Conservation (phyloP, 2,797 vertebrate species). For the Pelobates cultripes region DNA sequence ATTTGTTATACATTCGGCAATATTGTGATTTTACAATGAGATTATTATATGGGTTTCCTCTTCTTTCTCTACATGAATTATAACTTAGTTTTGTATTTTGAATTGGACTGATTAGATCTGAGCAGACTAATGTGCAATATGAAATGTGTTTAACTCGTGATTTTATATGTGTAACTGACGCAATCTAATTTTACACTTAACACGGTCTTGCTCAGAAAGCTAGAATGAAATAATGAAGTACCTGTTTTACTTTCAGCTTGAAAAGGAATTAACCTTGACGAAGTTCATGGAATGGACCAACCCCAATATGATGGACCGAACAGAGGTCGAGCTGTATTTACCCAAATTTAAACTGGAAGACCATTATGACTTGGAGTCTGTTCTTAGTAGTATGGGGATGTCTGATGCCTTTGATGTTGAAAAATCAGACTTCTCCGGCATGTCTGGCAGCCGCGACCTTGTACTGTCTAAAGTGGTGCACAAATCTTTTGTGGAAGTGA, state of each 20-base stretch:
- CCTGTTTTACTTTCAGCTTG: slow-evolving; percentile 73
- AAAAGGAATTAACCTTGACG: slow-evolving; percentile 78
- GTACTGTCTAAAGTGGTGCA: slow-evolving; percentile 83
- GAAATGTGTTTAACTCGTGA: no score
- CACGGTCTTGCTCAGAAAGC: no score
- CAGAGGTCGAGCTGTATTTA: slow-evolving; percentile 73
- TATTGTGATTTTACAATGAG: no score
- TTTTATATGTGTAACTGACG: no score
- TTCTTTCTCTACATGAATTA: no score
- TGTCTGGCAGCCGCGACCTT: slow-evolving; percentile 75
- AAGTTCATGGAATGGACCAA: slow-evolving; percentile 81
- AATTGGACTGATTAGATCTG: no score
- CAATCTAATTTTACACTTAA: no score
- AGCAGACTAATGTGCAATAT: no score
- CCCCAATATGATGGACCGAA: slow-evolving; percentile 75
- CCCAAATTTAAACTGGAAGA: slow-evolving; percentile 86
- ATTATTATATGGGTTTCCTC: no score
- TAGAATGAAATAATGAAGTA: no score
- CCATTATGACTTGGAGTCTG: slow-evolving; percentile 75
- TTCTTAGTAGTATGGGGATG: slow-evolving; percentile 86
- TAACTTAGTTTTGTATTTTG: no score
- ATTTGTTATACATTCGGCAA: no score
- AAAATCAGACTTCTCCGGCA: slow-evolving; percentile 82
- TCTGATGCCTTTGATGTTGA: slow-evolving; percentile 72
- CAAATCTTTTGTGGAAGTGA: slow-evolving; percentile 86